Evolutionary conservation across 1,140 invertebrate species (phyloP), one percentile per base, ranked within the genome.

Genomic region (Musca domestica): DNA sequence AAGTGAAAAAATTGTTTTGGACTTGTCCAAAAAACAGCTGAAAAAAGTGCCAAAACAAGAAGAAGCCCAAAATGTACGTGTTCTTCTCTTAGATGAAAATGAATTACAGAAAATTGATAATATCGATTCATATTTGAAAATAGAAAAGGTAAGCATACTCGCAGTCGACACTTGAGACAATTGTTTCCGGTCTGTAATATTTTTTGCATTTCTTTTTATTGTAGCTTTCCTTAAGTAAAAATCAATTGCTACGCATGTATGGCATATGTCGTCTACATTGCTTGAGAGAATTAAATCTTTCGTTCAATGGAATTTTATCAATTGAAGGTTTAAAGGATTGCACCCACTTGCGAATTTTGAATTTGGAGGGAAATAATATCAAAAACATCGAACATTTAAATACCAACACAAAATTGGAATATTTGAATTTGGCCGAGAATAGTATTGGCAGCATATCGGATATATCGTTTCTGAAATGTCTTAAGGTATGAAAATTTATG

Each of bases 321-420:
- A 95, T 96, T 74, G 94, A 96, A 83, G 94, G 93, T 22, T 84
- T 96, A 7, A 93, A 93, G 81, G 92, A 95, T 30, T 86, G 95
- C 69, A 84, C 86, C 61, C 89, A 93, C 76, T 85, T 96, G 64
- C 89, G 89, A 75, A 90, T 90, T 74, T 83, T 96, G 23, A 83
- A 81, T 71, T 67, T 86, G 81, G 72, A 82, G 84, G 86, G 86
- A 64, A 87, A 87, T 70, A 86, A 85, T 70, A 87, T 91, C 46
- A 86, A 94, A 87, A 90, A 88, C 14, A 94, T 96, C 76, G 93
- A 95, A 76, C 92, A 94, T 83, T 83, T 96, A 58, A 90, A 92
- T 72, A 88, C 88, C 71, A 95, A 93, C 76, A 85, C 88, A 19
- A 88, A 90, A 73, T 82, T 96, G 75, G 91, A 93, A 76, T 70